Evolutionary conservation across 2,113 vertebrate species (phyloP), one percentile per base, ranked within the genome.

Genomic region (Dasyprocta punctata): DNA sequence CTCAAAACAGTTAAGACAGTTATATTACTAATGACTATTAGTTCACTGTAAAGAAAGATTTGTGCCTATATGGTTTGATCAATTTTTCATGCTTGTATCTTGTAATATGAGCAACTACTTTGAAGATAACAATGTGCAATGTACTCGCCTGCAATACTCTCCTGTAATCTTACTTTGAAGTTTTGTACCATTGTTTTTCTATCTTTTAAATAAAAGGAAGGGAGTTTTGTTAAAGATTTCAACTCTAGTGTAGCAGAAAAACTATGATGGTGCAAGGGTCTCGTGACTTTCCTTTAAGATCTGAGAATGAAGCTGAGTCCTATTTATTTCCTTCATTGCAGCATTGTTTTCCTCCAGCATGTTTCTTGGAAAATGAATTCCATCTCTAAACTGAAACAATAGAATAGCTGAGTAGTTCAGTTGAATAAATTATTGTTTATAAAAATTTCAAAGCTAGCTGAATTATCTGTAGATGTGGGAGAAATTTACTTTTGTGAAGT

Each of bases 281-380:
- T 86, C n/a, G 14, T 3, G 10, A 56, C 56, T 84, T 94, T 95
- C 83, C 16, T 75, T 95, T 93, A 90, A 82, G 60, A 49, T 71
- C 63, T 78, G 58, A 94, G 49, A 63, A 86, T 41, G 61, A 89
- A 41, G 3, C 16, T 36, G 41, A 82, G 5, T 61, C 12, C 77
- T 89, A 2, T 91, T 96, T 88, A 17, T 63, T 92, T 90, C 28
- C 38, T 38, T 89, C 36, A 41, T 30, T 7, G 54, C 87, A 12
- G 4, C 33, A 88, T 77, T 86, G 6, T 47, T 92, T 87, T 49
- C 58, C 30, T 78, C 30, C 30, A 94, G 38, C 49, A 92, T 3
- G 38, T 28, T 71, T 77, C 44, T 89, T 82, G 19, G 78, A 83
- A 88, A 91, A 78, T 33, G 3, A 69, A 30, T 56, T 77, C 6